These are phyloP conservation scores for Agapornis roseicollis DNA, from an alignment of 2,113 vertebrate species.

Conservation along the genomic window DNA sequence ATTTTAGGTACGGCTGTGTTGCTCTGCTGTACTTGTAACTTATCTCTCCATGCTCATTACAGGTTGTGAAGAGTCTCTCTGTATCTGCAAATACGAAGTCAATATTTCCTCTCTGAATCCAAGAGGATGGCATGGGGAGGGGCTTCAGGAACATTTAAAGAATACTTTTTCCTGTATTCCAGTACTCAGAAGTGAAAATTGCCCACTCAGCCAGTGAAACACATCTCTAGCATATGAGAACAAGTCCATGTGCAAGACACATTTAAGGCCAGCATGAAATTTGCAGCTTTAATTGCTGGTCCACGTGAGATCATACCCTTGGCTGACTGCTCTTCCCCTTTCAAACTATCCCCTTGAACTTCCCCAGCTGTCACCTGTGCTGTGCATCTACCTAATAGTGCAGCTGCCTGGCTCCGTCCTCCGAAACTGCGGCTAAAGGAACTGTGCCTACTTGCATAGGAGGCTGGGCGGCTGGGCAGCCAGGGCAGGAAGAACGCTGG, in stretches of 20 bases:
- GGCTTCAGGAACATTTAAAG: not conserved
- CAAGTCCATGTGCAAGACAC: not conserved
- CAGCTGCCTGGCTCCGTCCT: conserved; percentile 97
- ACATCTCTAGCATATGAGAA: not conserved
- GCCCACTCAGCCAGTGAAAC: conserved; percentile 13
- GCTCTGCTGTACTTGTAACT: not conserved
- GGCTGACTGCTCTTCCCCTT: conserved; percentile 39
- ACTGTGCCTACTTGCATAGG: conserved; percentile 98
- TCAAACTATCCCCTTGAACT: not conserved
- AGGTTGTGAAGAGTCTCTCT: not conserved
- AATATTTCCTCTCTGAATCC: not conserved
- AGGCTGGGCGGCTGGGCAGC: conserved; percentile 95
- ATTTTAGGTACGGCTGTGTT: not conserved
- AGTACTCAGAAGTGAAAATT: not conserved
- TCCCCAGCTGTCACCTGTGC: conserved; percentile 42
- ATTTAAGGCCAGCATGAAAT: conserved; percentile 15
- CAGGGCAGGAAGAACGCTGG: conserved; percentile 93
- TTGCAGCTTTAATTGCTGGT: not conserved
- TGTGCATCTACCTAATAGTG: conserved; percentile 89
- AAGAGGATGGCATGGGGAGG: not conserved
- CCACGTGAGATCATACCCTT: conserved; percentile 46
- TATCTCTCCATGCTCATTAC: not conserved
- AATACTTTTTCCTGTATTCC: not conserved
- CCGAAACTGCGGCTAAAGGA: conserved; percentile 99
- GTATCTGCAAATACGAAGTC: not conserved